Percentiles rank a stretch among this genome's conserved stretches.
These are phyloP conservation scores for Drosophila pandora DNA, from an alignment of 1,140 invertebrate genomes.

Conservation along the genomic window DNA sequence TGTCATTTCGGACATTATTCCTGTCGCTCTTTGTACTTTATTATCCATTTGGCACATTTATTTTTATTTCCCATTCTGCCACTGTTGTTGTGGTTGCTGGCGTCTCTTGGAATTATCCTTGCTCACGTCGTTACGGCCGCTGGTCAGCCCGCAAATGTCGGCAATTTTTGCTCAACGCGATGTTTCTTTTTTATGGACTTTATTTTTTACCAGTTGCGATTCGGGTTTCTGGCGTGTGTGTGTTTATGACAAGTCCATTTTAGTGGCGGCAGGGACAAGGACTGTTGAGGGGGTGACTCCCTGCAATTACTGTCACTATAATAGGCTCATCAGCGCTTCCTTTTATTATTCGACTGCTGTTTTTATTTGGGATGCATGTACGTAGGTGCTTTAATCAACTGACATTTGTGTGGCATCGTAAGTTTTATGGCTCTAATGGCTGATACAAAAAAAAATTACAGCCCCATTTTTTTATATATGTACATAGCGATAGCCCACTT, in stretches of 20 bases:
- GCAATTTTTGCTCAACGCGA: slow-evolving; percentile 54
- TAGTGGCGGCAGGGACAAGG: slow-evolving; percentile 43
- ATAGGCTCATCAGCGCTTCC: slow-evolving; percentile 70
- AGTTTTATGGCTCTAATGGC: slow-evolving; percentile 41
- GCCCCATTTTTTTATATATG: no score
- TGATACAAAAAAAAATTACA: not conserved
- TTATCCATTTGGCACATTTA: slow-evolving; percentile 83
- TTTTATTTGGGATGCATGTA: slow-evolving; percentile 59
- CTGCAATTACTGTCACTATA: slow-evolving; percentile 61
- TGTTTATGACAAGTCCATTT: slow-evolving; percentile 46
- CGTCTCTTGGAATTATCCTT: slow-evolving; percentile 65
- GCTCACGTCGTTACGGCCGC: slow-evolving; percentile 43
- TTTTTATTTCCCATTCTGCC: slow-evolving; percentile 67
- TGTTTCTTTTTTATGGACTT: slow-evolving; percentile 68
- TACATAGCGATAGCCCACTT: not conserved
- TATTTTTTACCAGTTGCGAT: slow-evolving; percentile 78
- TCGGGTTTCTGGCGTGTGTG: slow-evolving; percentile 20
- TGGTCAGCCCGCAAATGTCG: slow-evolving; percentile 68
- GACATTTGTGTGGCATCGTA: slow-evolving; percentile 48
- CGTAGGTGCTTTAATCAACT: slow-evolving; percentile 73
- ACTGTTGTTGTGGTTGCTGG: slow-evolving; percentile 32
- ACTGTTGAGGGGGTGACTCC: slow-evolving; percentile 38
- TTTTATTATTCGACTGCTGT: slow-evolving; percentile 55
- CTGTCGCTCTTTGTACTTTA: slow-evolving; percentile 76
- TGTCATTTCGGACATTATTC: slow-evolving; percentile 72